phyloP scores from a whole-genome alignment of 1,140 invertebrate species.

The Drosophila orosa region DNA sequence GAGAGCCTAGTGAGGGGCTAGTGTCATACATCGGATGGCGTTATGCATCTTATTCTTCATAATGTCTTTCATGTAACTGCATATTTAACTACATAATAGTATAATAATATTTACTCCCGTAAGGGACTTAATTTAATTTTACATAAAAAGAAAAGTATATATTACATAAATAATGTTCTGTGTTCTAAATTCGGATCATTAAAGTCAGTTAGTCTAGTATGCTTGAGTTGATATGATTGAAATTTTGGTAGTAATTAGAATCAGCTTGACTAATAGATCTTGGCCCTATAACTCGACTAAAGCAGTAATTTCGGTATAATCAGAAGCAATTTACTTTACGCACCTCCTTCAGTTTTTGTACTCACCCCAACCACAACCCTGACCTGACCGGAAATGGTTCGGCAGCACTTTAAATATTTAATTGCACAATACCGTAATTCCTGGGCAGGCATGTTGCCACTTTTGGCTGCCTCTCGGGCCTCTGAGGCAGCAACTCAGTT shows the following conservation, averaged over 20 bases:
- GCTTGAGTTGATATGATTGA: background rate
- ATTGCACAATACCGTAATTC: constrained; percentile 70
- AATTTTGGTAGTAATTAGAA: background rate
- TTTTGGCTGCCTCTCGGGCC: constrained; percentile 37
- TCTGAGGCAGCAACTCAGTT: constrained; percentile 9
- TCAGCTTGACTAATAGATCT: background rate
- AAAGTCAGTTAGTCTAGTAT: too few relatives aligned
- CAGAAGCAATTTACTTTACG: background rate
- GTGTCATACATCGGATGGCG: too few relatives aligned
- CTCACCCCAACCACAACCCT: background rate
- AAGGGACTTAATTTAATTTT: too few relatives aligned
- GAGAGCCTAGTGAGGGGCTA: too few relatives aligned
- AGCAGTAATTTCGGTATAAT: background rate
- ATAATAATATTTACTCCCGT: too few relatives aligned
- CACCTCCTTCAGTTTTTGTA: background rate
- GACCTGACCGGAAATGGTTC: constrained; percentile 21
- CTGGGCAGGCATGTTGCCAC: constrained; percentile 51
- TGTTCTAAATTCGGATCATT: too few relatives aligned
- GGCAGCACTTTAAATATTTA: constrained; percentile 76
- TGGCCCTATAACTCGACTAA: background rate
- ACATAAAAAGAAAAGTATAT: too few relatives aligned
- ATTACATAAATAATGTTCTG: too few relatives aligned
- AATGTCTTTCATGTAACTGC: too few relatives aligned
- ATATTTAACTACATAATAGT: too few relatives aligned
- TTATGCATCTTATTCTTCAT: too few relatives aligned